A percentile compares a stretch with the other conserved stretches of the same genome.
Conservation (phyloP, 2,797 vertebrate species). For the Buceros bicornis region DNA sequence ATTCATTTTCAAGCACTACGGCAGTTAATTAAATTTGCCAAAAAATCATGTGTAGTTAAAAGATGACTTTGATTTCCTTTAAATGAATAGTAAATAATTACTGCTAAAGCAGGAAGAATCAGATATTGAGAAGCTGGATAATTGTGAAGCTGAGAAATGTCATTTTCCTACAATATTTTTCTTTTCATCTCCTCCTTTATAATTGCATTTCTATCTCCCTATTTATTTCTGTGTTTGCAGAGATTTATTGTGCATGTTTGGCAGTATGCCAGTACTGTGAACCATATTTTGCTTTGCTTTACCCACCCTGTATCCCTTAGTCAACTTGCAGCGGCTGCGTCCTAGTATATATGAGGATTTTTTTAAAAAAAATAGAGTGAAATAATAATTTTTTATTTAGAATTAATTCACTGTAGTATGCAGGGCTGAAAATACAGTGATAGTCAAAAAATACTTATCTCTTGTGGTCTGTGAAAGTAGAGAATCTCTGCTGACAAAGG, state of each 20-base stretch:
- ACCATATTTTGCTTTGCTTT: conserved; percentile 26
- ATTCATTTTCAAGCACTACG: conserved; percentile 24
- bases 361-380: not conserved
- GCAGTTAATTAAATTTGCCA: conserved; percentile 43
- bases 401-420: not conserved
- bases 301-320: not conserved
- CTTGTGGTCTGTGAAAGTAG: not conserved
- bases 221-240: conserved; percentile 62
- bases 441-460: not conserved
- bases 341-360: not conserved
- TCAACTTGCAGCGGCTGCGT: not conserved
- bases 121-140: conserved; percentile 20
- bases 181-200: conserved; percentile 21
- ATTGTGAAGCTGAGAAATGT: conserved; percentile 41
- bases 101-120: not conserved
- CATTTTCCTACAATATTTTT: conserved; percentile 28
- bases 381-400: not conserved
- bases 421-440: not conserved
- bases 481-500: not conserved
- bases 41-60: conserved; percentile 14
- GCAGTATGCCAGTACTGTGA: conserved; percentile 38
- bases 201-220: conserved; percentile 50
- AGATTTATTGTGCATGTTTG: conserved; percentile 55
- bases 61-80: conserved; percentile 41
- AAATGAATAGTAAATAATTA: conserved; percentile 47